Evolutionary conservation across 1,140 invertebrate genomes (phyloP).

Genomic region (Teleopsis dalmanni): DNA sequence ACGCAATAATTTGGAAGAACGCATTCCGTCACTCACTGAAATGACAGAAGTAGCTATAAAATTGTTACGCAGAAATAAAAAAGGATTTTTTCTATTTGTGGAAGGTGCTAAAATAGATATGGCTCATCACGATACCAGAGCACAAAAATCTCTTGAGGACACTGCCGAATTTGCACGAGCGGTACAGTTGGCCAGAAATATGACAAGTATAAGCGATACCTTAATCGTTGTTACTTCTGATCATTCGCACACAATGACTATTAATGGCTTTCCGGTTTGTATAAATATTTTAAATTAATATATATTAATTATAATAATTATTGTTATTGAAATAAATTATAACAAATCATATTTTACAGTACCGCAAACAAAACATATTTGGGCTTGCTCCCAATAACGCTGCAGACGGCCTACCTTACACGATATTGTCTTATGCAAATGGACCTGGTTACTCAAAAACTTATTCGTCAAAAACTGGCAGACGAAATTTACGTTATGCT

Average conservation of each 20-base stretch:
- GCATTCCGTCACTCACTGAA: constrained; percentile 66
- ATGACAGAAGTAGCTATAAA: constrained; percentile 77
- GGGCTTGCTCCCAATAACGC: constrained; percentile 39
- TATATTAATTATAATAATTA: not conserved
- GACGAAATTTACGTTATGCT: constrained; percentile 21
- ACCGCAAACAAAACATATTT: constrained; percentile 56
- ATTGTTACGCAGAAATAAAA: constrained; percentile 66
- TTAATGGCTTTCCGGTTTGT: constrained; percentile 55
- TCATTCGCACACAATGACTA: constrained; percentile 73
- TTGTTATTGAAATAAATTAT: not conserved
- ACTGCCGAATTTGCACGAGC: constrained; percentile 68
- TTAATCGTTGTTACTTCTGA: constrained; percentile 73
- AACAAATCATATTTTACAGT: constrained; percentile 19
- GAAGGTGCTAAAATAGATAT: constrained; percentile 82
- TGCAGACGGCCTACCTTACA: constrained; percentile 53
- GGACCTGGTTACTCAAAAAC: constrained; percentile 50
- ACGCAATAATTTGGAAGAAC: constrained; percentile 41
- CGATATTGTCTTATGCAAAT: constrained; percentile 68
- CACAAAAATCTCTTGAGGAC: constrained; percentile 68
- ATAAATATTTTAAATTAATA: not conserved
- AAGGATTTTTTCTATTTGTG: constrained; percentile 82
- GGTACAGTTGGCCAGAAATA: constrained; percentile 56
- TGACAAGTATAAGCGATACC: constrained; percentile 64
- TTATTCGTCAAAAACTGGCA: constrained; percentile 17
- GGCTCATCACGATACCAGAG: constrained; percentile 71